Conservation (phyloP, 2,797 vertebrate genomes). For the Halcyon chelicuti region DNA sequence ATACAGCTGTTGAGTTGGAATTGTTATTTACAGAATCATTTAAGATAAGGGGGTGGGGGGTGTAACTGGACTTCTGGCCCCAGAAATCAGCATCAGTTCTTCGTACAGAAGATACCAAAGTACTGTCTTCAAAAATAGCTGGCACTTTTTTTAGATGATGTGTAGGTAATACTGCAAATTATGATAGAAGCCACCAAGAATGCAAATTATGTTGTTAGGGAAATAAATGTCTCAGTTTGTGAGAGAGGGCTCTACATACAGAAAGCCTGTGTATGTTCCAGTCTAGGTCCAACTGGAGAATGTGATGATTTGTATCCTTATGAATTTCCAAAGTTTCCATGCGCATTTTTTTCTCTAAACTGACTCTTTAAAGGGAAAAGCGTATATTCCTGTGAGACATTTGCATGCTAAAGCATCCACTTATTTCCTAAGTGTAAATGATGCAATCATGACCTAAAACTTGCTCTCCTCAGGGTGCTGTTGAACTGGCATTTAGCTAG, state of each 20-base stretch:
- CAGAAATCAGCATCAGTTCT: background rate
- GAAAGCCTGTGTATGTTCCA: background rate
- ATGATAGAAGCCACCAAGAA: background rate
- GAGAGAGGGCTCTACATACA: background rate
- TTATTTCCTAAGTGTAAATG: background rate
- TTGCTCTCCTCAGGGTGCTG: background rate
- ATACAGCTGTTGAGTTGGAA: background rate
- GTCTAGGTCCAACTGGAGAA: background rate
- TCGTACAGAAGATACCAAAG: accelerated
- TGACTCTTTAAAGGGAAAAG: background rate
- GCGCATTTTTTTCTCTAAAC: background rate
- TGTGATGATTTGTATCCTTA: background rate
- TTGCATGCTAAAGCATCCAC: background rate
- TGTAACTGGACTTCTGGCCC: background rate
- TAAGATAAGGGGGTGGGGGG: accelerated
- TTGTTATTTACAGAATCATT: background rate
- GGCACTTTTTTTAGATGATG: background rate
- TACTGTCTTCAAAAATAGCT: background rate
- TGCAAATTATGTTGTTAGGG: background rate
- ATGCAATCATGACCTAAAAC: background rate
- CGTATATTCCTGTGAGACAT: background rate
- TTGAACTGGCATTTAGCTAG: background rate
- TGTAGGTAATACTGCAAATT: background rate
- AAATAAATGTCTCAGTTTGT: background rate
- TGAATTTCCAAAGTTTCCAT: background rate